Percentiles rank a stretch among this genome's conserved stretches.
These are phyloP conservation scores for Rhaphigaster nebulosa DNA, from an alignment of 2,888 invertebrate genomes.

Conservation along the genomic window DNA sequence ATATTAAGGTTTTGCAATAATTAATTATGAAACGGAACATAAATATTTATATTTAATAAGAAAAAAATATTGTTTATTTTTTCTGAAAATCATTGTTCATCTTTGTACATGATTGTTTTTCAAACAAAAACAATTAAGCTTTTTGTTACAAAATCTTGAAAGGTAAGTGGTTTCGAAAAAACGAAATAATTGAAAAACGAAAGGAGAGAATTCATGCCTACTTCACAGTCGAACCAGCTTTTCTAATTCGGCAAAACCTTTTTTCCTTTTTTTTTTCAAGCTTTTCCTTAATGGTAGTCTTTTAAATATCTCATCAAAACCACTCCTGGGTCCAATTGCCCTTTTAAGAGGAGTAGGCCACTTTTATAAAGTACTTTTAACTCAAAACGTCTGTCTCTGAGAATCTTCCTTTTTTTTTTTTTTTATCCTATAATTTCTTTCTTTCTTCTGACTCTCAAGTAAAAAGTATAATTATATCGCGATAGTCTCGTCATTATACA, in stretches of 20 bases:
- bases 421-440: background rate
- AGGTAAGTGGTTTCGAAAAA: background rate
- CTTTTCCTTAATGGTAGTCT: background rate
- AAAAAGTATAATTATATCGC: background rate
- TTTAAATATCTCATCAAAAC: constrained; percentile 41
- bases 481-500: background rate
- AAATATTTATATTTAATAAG: too few relatives aligned
- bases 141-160: background rate
- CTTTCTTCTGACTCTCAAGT: constrained; percentile 2
- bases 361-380: constrained; percentile 7
- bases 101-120: background rate
- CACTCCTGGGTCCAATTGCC: constrained; percentile 4
- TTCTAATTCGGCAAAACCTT: background rate
- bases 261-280: background rate
- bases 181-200: background rate
- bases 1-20: too few relatives aligned
- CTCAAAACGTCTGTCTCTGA: constrained; percentile 13
- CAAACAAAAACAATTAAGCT: background rate
- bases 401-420: background rate
- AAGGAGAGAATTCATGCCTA: background rate
- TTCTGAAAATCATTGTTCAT: background rate
- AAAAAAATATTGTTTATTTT: background rate
- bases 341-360: constrained; percentile 29
- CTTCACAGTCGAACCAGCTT: background rate
- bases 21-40: too few relatives aligned